A percentile compares a stretch with the other conserved stretches of the same genome.
Evolutionary conservation across 2,888 invertebrate species (phyloP).

Genomic region (Pyrocoelia pectoralis): DNA sequence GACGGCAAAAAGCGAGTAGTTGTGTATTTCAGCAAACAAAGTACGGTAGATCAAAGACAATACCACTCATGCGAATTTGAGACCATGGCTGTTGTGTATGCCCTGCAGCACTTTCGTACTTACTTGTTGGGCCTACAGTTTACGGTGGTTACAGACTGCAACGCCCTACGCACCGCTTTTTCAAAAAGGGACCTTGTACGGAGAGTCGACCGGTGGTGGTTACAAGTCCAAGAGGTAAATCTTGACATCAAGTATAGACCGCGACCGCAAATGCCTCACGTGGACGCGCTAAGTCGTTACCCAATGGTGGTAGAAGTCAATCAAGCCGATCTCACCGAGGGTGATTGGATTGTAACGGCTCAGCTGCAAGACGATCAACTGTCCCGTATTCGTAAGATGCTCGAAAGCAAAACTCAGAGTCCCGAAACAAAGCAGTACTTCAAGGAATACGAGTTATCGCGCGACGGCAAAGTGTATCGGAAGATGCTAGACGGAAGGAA

Average conservation of each 20-base stretch:
- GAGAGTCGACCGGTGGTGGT: constrained; percentile 25
- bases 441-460: too few species aligned
- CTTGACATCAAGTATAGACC: constrained; percentile 22
- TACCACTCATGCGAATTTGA: constrained; percentile 40
- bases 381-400: neutral
- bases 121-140: constrained; percentile 29
- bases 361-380: neutral
- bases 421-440: too few species aligned
- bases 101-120: constrained; percentile 16
- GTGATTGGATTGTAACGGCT: neutral
- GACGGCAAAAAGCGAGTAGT: constrained; percentile 19
- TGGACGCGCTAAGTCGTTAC: neutral
- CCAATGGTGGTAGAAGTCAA: neutral
- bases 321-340: neutral
- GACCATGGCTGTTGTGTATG: constrained; percentile 26
- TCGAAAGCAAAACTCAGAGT: too few species aligned
- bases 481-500: too few species aligned
- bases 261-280: neutral
- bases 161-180: constrained; percentile 25
- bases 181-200: constrained; percentile 24
- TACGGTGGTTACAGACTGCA: constrained; percentile 41
- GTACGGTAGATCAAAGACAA: constrained; percentile 17
- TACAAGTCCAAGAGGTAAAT: constrained; percentile 22
- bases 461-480: too few species aligned
- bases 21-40: constrained; percentile 38